Evolutionary conservation across 2,113 vertebrate species (phyloP).

Genomic region (Elgaria multicarinata): DNA sequence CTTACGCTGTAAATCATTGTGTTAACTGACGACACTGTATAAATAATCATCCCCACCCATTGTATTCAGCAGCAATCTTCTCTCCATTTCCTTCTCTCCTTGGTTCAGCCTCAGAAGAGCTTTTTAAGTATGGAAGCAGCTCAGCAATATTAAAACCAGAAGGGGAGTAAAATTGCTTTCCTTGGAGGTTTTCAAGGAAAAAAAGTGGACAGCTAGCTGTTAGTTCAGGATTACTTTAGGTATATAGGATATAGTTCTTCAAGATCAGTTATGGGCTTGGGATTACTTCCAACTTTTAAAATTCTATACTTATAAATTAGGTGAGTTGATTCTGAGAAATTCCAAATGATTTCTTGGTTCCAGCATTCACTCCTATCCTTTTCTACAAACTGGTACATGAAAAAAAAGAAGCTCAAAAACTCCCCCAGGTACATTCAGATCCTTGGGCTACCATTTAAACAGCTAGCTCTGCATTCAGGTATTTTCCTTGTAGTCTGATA

Average conservation of each 20-base stretch:
- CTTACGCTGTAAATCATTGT: not conserved
- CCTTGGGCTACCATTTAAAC: not conserved
- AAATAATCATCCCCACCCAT: too few relatives aligned
- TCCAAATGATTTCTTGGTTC: not conserved
- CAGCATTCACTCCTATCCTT: not conserved
- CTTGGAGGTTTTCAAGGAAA: not conserved
- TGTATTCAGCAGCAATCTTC: too few relatives aligned
- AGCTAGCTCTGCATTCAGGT: not conserved
- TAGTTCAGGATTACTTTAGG: not conserved
- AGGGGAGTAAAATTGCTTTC: not conserved
- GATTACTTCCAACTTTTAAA: not conserved
- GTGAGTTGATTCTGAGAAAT: not conserved
- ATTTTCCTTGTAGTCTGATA: not conserved
- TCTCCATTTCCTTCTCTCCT: not conserved
- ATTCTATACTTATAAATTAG: conserved; percentile 26
- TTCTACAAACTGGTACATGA: not conserved
- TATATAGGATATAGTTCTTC: not conserved
- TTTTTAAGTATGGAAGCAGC: not conserved
- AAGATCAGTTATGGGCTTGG: not conserved
- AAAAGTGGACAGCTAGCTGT: not conserved
- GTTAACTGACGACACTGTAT: not conserved
- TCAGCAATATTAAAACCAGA: not conserved
- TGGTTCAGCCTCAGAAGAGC: not conserved
- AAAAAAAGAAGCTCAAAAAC: not conserved
- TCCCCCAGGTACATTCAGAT: not conserved